Conservation (phyloP, 2,113 vertebrate genomes). For the Sceloporus undulatus region DNA sequence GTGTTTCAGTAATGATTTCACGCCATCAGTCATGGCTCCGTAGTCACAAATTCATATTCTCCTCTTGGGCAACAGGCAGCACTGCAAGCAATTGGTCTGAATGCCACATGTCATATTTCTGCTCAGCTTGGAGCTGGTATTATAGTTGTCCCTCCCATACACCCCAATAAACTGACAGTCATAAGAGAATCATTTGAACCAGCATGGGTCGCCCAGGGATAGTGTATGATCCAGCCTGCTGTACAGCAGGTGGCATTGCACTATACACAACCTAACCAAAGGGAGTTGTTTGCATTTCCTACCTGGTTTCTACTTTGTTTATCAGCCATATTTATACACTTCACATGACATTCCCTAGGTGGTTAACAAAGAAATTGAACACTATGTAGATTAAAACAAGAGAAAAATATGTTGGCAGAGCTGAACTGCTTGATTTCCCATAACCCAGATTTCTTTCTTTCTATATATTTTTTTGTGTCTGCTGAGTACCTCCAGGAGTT, state of each 20-base stretch:
- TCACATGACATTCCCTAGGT: not conserved
- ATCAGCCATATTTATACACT: not conserved
- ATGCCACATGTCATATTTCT: not conserved
- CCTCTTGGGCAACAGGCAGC: slow-evolving; percentile 13
- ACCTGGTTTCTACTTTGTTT: not conserved
- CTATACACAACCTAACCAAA: not conserved
- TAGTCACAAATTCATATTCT: slow-evolving; percentile 17
- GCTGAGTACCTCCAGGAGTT: not conserved
- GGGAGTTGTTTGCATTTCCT: not conserved
- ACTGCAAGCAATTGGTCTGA: not conserved
- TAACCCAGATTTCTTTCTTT: not conserved
- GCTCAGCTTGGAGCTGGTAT: slow-evolving; percentile 14
- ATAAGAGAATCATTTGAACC: not conserved
- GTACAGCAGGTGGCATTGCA: not conserved
- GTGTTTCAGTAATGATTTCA: slow-evolving; percentile 6
- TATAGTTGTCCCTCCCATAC: not conserved
- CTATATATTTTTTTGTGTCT: not conserved
- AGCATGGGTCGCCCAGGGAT: slow-evolving; percentile 3
- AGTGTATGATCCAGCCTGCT: not conserved
- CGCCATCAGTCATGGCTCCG: not conserved
- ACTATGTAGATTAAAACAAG: not conserved
- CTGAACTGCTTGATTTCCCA: not conserved
- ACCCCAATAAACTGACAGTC: slow-evolving; percentile 2
- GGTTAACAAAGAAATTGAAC: no score
- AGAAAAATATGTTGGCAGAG: not conserved